Percentiles rank a stretch among this genome's conserved stretches.
These are phyloP conservation scores for Rhabdophis nuchalis DNA, from an alignment of 2,797 vertebrate species.

Conservation along the genomic window DNA sequence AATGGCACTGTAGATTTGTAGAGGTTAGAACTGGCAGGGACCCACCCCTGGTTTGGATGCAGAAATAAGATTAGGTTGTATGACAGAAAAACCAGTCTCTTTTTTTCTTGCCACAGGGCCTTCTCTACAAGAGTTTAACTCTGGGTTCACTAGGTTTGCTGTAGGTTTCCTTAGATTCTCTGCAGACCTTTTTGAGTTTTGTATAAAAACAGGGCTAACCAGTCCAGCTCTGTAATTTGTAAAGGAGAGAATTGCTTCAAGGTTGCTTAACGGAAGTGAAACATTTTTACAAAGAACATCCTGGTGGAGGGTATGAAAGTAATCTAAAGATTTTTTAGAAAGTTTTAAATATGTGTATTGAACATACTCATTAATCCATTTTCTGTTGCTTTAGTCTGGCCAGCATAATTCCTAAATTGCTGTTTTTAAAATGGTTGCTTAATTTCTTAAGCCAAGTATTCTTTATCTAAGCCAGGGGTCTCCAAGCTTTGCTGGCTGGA, in stretches of 20 bases:
- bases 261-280: background rate
- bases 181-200: slow-evolving; percentile 3
- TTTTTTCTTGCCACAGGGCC: background rate
- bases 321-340: background rate
- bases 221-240: background rate
- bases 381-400: background rate
- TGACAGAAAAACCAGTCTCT: background rate
- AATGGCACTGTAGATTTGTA: too few relatives aligned
- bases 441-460: background rate
- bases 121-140: background rate
- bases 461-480: background rate
- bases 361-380: slow-evolving; percentile 6
- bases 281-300: background rate
- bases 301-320: background rate
- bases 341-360: background rate
- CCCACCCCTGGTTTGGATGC: slow-evolving; percentile 32
- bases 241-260: background rate
- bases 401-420: slow-evolving; percentile 6
- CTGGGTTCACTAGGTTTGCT: background rate
- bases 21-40: too few relatives aligned
- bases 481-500: too few relatives aligned
- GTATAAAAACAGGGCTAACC: background rate
- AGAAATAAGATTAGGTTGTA: slow-evolving; percentile 40
- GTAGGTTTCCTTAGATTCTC: background rate
- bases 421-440: background rate